Base-by-base conservation (phyloP, 2,888 invertebrate genomes). In the Ecdyonurus torrentis region DNA sequence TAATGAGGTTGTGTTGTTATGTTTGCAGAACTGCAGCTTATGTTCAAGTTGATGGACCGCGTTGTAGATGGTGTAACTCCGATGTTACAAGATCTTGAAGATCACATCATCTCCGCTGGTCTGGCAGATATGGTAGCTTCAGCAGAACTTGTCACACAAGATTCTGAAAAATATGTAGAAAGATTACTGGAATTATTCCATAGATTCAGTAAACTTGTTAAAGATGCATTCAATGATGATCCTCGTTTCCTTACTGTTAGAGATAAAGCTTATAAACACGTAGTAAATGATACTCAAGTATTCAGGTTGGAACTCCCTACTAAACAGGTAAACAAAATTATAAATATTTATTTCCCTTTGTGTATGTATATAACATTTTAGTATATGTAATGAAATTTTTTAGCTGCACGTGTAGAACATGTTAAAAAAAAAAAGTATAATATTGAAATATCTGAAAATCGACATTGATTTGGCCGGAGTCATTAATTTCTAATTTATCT, bases 131-230 rank as follows among this genome's bases (percentile, higher is more conserved):
- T 99, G 96, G 86, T 93, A 63, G 91, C 92, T 18, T 91, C 94
- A 37, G 97, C 97, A 2, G 93, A 94, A 72, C 86, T 91, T 61
- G 96, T 99, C 63, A 94, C 95, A 22, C 89, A 81, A 69, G 98
- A 99, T 74, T 96, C 96, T 0, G 98, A 99, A 75, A 97, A 97
- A 76, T 97, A 98, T 79, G 97, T 99, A 3, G 96, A 98, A 74
- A 84, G 95, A 68, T 79, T 99, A 66, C 78, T 99, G 70, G 90
- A 91, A 70, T 79, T 99, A 68, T 99, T 97, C 76, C 86, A 89
- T 69, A 84, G 87, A 70, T 99, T 98, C 76, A 96, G 95, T 74
- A 79, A 82, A 52, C 80, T 99, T 69, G 97, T 94, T 2, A 88
- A 86, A 70, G 91, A 96, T 70, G 98, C 98, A 52, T 99, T 98